Base-by-base conservation (phyloP, 2,113 vertebrate species). In the Phrynocephalus versicolor region DNA sequence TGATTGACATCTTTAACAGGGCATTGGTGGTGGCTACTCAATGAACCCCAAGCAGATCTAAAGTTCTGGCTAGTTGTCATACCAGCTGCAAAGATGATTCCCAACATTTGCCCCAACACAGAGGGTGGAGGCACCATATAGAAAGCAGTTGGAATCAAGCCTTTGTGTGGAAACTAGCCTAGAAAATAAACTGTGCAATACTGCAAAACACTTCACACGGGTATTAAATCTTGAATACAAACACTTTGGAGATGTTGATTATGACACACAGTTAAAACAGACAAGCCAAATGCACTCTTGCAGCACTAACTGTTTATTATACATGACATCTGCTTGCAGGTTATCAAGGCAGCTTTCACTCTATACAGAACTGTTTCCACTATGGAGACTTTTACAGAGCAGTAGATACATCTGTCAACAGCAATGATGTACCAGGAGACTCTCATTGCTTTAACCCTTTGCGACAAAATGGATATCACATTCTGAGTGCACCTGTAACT, bases 271-370 rank as follows among this genome's bases (percentile, higher is more conserved):
- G 55, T 77, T 85, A 75, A 89, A 72, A 51, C 30, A 88, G 77
- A 2, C 9, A 82, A 85, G 81, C 37, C 2, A 58, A 85, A 75
- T 70, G 69, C 4, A 1, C 30, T 73, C 77, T 84, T 86, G 86
- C 2, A 70, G 73, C 51, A 35, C 74, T 93, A 72, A 92, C 87
- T 65, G 15, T 85, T 51, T 87, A 58, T 51, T 87, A 58, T 82
- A 64, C 89, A 86, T 88, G 39, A 85, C 89, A 77, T 95, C 92
- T 94, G 51, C 88, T 94, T 92, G 62, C 94, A 99, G 99, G 98
- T 95, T 99, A 99, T 96, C 98, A 99, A 93, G 98, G 98, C 94
- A 99, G 97, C 92, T 99, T 99, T 94, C 98, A 97, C 90, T 95
- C 96, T 87, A 94, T 97, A 94, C 96, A 98, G 88, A 98, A 97